Conservation (phyloP, 2,797 vertebrate species). For the Jordanella pulchra region DNA sequence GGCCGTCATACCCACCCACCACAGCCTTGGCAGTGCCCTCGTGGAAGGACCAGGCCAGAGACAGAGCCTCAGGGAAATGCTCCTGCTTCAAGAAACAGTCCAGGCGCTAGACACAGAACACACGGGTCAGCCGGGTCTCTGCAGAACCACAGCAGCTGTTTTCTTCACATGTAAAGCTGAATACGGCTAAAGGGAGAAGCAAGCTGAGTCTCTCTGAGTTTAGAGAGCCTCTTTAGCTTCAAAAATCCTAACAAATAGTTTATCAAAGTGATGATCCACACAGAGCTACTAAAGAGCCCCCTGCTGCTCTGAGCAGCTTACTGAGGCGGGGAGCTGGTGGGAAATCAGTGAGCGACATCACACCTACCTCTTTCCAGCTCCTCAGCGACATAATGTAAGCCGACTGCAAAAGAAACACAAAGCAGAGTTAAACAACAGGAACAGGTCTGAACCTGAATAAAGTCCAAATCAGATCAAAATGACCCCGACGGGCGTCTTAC, state of each 20-base stretch:
- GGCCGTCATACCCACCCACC: conserved; percentile 81
- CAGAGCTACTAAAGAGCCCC: not conserved
- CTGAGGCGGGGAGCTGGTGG: too few species aligned
- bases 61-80: conserved; percentile 88
- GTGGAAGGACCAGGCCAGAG: conserved; percentile 95
- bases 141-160: not conserved
- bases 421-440: not conserved
- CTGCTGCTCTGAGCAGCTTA: too few species aligned
- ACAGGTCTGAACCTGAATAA: too few species aligned
- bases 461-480: too few species aligned
- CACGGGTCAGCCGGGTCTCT: too few species aligned
- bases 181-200: not conserved
- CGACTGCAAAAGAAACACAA: conserved; percentile 79
- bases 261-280: not conserved
- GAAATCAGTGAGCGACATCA: too few species aligned
- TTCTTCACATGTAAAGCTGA: not conserved
- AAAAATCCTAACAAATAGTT: not conserved
- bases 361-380: conserved; percentile 92
- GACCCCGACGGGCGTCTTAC: too few species aligned
- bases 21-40: conserved; percentile 96
- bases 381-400: conserved; percentile 92
- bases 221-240: not conserved
- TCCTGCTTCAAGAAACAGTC: conserved; percentile 94
- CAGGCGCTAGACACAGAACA: conserved; percentile 81
- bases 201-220: not conserved